Evolutionary conservation across 2,888 invertebrate genomes (phyloP).

Genomic region (Perithous albicinctus): DNA sequence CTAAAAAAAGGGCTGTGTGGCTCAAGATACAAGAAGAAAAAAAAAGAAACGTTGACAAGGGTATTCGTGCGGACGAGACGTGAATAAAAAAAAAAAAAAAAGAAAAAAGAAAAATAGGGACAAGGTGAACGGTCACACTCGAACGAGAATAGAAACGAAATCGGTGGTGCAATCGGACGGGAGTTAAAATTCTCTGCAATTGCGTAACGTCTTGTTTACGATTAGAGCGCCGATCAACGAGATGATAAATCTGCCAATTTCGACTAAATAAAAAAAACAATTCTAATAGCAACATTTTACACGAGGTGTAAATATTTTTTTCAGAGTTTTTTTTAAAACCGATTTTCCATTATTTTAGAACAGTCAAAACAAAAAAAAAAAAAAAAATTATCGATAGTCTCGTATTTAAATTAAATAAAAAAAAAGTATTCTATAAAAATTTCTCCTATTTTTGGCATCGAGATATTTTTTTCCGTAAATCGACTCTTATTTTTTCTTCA

Average conservation of each 20-base stretch:
- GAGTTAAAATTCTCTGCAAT: constrained; percentile 40
- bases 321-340: too few species aligned
- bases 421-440: too few species aligned
- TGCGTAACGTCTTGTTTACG: constrained; percentile 52
- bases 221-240: constrained; percentile 1
- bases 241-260: neutral
- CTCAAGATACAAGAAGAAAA: constrained; percentile 1
- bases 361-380: too few species aligned
- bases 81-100: constrained; percentile 13
- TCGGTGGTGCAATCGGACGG: constrained; percentile 42
- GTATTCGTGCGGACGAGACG: constrained; percentile 52
- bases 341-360: too few species aligned
- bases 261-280: neutral
- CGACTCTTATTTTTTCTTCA: too few species aligned
- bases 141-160: constrained; percentile 62
- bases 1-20: constrained; percentile 25
- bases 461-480: too few species aligned
- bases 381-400: too few species aligned
- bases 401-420: too few species aligned
- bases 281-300: too few species aligned
- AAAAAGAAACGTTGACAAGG: constrained; percentile 46
- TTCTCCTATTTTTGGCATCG: too few species aligned
- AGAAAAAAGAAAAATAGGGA: constrained; percentile 45
- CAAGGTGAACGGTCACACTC: constrained; percentile 53
- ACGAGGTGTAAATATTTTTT: too few species aligned